Percentiles rank a stretch among this genome's conserved stretches.
phyloP scores from a whole-genome alignment of 2,113 vertebrate genomes.

The Xenopus tropicalis region DNA sequence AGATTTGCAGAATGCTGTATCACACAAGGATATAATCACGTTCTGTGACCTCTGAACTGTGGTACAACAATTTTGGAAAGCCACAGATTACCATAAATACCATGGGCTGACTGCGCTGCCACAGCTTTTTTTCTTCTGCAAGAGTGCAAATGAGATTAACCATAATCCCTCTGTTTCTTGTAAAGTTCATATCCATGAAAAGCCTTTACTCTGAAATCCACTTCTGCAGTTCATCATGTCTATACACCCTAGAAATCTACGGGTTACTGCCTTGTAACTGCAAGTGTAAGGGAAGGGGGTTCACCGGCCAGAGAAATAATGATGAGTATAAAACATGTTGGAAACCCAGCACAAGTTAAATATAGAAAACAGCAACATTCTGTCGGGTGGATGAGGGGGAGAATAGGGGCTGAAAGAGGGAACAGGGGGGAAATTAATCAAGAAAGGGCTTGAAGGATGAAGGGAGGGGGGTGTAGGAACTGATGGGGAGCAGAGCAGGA shows the following conservation, averaged over 20 bases:
- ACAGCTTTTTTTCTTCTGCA: constrained; percentile 22
- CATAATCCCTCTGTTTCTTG: constrained; percentile 43
- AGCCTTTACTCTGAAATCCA: constrained; percentile 33
- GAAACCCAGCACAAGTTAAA: background rate
- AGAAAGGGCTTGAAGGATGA: no score
- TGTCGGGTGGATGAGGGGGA: no score
- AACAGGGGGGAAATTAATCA: no score
- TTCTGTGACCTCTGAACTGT: constrained; percentile 38
- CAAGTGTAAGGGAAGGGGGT: background rate
- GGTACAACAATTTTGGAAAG: constrained; percentile 40
- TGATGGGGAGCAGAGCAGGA: background rate
- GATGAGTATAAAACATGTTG: background rate
- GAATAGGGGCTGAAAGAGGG: no score
- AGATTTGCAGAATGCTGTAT: constrained; percentile 38
- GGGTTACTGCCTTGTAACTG: background rate
- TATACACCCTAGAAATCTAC: constrained; percentile 2
- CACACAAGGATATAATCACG: constrained; percentile 44
- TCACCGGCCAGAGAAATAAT: background rate
- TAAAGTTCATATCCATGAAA: constrained; percentile 40
- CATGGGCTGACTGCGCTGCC: constrained; percentile 22
- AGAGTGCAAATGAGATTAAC: constrained; percentile 40
- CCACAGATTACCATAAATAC: constrained; percentile 44
- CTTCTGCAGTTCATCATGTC: constrained; percentile 37
- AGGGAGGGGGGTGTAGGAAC: background rate
- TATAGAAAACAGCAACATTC: no score